Conservation (phyloP, 2,888 invertebrate genomes). For the Harmothoe impar region DNA sequence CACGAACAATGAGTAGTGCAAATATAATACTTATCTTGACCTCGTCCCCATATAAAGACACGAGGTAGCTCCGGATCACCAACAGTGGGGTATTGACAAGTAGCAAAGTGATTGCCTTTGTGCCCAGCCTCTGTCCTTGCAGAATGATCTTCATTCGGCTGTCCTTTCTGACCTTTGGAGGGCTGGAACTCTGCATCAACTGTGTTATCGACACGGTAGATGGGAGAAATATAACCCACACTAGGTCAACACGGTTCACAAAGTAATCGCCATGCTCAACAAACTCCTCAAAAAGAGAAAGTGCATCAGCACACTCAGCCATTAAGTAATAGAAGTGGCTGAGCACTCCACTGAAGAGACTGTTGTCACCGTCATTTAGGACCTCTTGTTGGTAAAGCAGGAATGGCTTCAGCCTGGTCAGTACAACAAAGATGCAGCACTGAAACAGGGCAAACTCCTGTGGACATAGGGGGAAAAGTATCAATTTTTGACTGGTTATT, state of each 20-base stretch:
- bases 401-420: background rate
- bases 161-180: background rate
- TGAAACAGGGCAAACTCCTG: background rate
- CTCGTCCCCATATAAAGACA: background rate
- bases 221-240: background rate
- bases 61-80: background rate
- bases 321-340: background rate
- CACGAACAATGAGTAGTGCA: background rate
- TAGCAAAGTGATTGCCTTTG: background rate
- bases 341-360: background rate
- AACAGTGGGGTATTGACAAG: background rate
- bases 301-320: background rate
- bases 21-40: background rate
- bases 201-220: background rate
- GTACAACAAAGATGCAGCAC: background rate
- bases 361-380: background rate
- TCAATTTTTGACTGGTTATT: too few relatives aligned
- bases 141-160: background rate
- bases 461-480: background rate
- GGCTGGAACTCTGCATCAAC: background rate
- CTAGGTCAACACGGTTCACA: background rate
- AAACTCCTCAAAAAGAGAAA: background rate
- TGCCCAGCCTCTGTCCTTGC: background rate
- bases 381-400: background rate
- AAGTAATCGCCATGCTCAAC: background rate